Evolutionary conservation across 2,888 invertebrate species (phyloP).

Genomic region (Caenorhabditis imperialis): DNA sequence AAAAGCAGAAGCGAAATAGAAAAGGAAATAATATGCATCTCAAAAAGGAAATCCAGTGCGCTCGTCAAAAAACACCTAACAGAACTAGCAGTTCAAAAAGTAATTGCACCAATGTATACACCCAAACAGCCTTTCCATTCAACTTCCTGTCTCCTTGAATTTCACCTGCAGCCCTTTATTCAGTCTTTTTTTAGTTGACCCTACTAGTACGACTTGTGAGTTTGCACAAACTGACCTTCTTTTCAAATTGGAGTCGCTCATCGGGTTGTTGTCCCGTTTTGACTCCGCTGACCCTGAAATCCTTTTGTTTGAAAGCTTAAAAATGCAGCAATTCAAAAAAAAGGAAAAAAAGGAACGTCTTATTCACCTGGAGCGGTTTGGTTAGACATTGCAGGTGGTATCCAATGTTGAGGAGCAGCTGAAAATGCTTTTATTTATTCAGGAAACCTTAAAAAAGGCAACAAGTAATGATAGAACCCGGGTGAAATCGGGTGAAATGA

Average conservation of each 20-base stretch:
- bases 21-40: too few relatives aligned
- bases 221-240: constrained; percentile 45
- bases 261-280: constrained; percentile 56
- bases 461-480: too few relatives aligned
- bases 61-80: too few relatives aligned
- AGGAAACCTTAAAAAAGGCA: too few relatives aligned
- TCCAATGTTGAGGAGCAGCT: constrained; percentile 34
- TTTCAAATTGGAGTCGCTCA: constrained; percentile 54
- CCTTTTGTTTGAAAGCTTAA: too few relatives aligned
- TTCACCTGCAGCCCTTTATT: constrained; percentile 16
- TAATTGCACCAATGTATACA: too few relatives aligned
- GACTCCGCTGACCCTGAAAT: constrained; percentile 40
- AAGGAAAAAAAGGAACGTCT: background rate
- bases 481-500: background rate
- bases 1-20: too few relatives aligned
- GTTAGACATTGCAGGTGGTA: constrained; percentile 22
- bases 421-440: constrained; percentile 3
- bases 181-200: constrained; percentile 7
- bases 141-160: too few relatives aligned
- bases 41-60: too few relatives aligned
- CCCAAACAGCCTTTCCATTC: too few relatives aligned
- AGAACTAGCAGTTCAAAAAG: too few relatives aligned
- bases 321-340: too few relatives aligned
- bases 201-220: constrained; percentile 20
- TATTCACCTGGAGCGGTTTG: constrained; percentile 50